These are phyloP conservation scores for Himalopsyche tibetana DNA, from an alignment of 2,888 invertebrate genomes.

Conservation along the genomic window DNA sequence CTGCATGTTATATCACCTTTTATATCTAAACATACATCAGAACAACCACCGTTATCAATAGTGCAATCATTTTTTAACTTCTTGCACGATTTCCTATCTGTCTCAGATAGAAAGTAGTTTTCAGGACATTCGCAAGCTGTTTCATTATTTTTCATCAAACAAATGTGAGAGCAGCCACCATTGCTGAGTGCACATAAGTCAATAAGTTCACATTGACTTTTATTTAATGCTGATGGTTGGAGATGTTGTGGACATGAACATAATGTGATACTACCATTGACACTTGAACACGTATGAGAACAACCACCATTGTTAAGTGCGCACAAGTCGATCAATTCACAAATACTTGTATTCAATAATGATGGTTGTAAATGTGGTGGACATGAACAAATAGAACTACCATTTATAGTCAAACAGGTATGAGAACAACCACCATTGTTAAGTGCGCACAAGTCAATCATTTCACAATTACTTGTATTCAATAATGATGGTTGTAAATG, in stretches of 20 bases:
- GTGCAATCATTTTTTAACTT: conserved; percentile 67
- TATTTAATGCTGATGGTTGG: conserved; percentile 66
- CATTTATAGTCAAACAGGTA: conserved; percentile 62
- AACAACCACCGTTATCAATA: conserved; percentile 78
- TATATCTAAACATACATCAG: conserved; percentile 69
- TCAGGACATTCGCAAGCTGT: conserved; percentile 39
- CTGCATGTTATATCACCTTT: conserved; percentile 70
- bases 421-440: conserved; percentile 68
- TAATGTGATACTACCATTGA: conserved; percentile 67
- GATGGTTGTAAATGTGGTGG: conserved; percentile 68
- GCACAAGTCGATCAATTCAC: conserved; percentile 68
- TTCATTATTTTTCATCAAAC: neutral
- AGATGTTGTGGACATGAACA: conserved; percentile 70
- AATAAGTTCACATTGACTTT: conserved; percentile 66
- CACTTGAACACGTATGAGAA: conserved; percentile 66
- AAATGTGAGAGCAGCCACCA: conserved; percentile 68
- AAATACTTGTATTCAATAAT: conserved; percentile 65
- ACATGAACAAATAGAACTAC: conserved; percentile 69
- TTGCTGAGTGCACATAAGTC: conserved; percentile 68
- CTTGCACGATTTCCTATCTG: conserved; percentile 41
- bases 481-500: conserved; percentile 67
- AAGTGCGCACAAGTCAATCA: conserved; percentile 68
- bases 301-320: conserved; percentile 68
- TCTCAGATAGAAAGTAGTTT: neutral
- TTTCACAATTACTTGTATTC: conserved; percentile 66